phyloP scores from a whole-genome alignment of 1,140 invertebrate genomes.

The Drosophila sproati region DNA sequence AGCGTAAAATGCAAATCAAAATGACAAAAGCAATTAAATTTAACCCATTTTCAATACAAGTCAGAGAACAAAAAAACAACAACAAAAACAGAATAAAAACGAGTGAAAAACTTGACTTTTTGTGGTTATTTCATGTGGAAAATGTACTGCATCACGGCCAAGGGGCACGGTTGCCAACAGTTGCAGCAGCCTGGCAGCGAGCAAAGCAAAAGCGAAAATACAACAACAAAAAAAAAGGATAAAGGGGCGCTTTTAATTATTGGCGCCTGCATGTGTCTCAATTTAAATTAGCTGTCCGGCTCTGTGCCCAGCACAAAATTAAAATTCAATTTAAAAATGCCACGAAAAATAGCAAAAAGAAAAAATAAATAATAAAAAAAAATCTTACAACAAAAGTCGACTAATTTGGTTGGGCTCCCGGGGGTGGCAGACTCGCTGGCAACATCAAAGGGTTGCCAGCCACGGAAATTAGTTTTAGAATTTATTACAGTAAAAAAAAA shows the following conservation, averaged over 20 bases:
- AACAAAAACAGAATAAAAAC: constrained; percentile 43
- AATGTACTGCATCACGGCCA: constrained; percentile 80
- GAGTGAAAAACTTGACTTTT: constrained; percentile 47
- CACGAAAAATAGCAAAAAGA: constrained; percentile 65
- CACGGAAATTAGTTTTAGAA: constrained; percentile 74
- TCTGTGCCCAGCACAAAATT: constrained; percentile 59
- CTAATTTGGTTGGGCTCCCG: constrained; percentile 64
- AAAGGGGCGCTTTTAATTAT: constrained; percentile 76
- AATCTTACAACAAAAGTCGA: constrained; percentile 67
- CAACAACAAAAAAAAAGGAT: constrained; percentile 33
- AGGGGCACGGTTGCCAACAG: constrained; percentile 61
- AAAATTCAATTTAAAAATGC: constrained; percentile 83
- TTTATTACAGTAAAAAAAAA: constrained; percentile 58
- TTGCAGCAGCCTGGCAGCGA: constrained; percentile 38
- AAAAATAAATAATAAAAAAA: constrained; percentile 45
- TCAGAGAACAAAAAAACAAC: constrained; percentile 33
- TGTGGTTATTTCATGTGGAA: constrained; percentile 84
- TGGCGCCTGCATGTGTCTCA: constrained; percentile 81
- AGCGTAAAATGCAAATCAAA: constrained; percentile 79
- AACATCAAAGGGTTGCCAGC: constrained; percentile 75
- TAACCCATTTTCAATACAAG: constrained; percentile 76
- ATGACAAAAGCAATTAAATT: constrained; percentile 84
- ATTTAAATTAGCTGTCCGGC: constrained; percentile 76
- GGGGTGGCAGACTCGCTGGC: constrained; percentile 39
- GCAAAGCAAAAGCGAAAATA: constrained; percentile 11